A percentile compares a stretch with the other conserved stretches of the same genome.
Conservation (phyloP, 2,888 invertebrate genomes). For the Bursaphelenchus okinawaensis region DNA sequence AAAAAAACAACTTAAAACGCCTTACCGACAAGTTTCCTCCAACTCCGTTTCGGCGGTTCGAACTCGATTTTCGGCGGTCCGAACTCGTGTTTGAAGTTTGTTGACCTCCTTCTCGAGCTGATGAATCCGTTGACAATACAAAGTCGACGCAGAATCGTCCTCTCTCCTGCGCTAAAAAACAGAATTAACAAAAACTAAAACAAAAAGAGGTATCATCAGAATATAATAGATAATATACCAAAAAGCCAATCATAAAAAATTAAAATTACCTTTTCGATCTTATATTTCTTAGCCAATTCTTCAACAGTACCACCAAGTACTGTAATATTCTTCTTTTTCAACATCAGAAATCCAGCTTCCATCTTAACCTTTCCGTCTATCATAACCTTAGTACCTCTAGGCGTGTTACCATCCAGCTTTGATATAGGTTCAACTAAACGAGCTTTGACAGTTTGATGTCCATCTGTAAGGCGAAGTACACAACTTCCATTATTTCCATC, state of each 20-base stretch:
- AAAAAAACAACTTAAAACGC: too few species aligned
- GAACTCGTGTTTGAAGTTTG: too few species aligned
- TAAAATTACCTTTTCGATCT: slow-evolving; percentile 35
- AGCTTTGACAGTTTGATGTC: slow-evolving; percentile 18
- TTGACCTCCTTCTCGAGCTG: too few species aligned
- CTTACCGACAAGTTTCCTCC: too few species aligned
- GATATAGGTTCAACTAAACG: not conserved
- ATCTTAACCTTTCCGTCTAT: slow-evolving; percentile 30
- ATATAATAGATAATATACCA: too few species aligned
- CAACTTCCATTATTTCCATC: slow-evolving; percentile 29
- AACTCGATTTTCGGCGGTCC: too few species aligned
- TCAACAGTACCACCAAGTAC: slow-evolving; percentile 45
- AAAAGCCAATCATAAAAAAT: too few species aligned
- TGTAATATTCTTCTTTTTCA: slow-evolving; percentile 27
- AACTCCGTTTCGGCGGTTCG: too few species aligned
- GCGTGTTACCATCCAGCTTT: slow-evolving; percentile 36
- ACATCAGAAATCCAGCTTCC: slow-evolving; percentile 35
- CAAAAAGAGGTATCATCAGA: not conserved
- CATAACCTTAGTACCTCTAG: slow-evolving; percentile 38
- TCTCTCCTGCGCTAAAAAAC: not conserved
- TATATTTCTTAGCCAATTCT: slow-evolving; percentile 44
- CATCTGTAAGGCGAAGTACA: slow-evolving; percentile 27
- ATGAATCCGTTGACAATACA: slow-evolving; percentile 7
- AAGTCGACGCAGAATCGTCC: slow-evolving; percentile 1
- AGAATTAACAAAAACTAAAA: not conserved